Percentiles rank a stretch among this genome's conserved stretches.
phyloP scores from a whole-genome alignment of 2,797 vertebrate genomes.

The Orientallactaga sibirica region DNA sequence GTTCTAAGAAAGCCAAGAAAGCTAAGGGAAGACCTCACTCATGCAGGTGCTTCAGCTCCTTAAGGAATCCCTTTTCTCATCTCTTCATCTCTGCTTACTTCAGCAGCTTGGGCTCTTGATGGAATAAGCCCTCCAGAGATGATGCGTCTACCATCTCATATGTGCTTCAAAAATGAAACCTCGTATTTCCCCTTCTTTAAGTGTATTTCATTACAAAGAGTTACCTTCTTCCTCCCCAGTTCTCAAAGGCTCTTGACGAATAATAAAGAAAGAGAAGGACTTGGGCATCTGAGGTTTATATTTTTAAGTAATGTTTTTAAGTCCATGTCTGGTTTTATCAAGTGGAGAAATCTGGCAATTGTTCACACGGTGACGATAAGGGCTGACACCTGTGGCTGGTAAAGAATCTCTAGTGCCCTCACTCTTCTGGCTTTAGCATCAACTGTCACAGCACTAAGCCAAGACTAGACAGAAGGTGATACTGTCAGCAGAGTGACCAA shows the following conservation, averaged over 20 bases:
- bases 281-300: conserved; percentile 68
- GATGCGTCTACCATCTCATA: conserved; percentile 68
- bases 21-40: rapidly evolving
- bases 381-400: conserved; percentile 62
- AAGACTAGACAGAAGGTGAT: conserved; percentile 82
- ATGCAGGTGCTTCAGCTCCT: background rate
- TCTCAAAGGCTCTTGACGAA: conserved; percentile 64
- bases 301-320: conserved; percentile 79
- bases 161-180: conserved; percentile 76
- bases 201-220: conserved; percentile 69
- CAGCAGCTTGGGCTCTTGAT: conserved; percentile 53
- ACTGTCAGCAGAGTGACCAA: conserved; percentile 82
- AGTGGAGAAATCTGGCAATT: conserved; percentile 78
- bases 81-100: conserved; percentile 37
- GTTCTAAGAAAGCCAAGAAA: background rate
- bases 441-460: conserved; percentile 76
- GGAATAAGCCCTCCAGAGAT: conserved; percentile 74
- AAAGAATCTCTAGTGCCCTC: conserved; percentile 67
- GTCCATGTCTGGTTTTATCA: conserved; percentile 78
- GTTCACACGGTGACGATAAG: conserved; percentile 75
- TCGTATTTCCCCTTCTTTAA: conserved; percentile 74
- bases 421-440: conserved; percentile 74
- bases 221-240: conserved; percentile 22
- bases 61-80: conserved; percentile 17
- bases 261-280: conserved; percentile 72